phyloP scores from a whole-genome alignment of 1,140 invertebrate species.

The Oncopeltus fasciatus region DNA sequence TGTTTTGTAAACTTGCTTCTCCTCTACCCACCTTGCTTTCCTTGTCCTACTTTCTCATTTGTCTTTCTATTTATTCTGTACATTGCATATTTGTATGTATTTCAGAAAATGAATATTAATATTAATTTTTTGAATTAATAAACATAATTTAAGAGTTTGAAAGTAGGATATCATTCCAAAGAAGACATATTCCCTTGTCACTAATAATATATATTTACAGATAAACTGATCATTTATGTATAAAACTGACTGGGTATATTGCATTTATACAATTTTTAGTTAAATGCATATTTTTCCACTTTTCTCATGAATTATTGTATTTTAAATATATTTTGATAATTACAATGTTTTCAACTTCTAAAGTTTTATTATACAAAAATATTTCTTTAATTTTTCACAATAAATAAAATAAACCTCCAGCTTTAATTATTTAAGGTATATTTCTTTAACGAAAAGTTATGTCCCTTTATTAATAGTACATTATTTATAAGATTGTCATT shows the following conservation, averaged over 20 bases:
- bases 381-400: no score
- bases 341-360: no score
- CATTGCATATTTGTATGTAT: background rate
- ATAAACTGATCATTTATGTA: background rate
- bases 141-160: background rate
- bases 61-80: no score
- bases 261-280: background rate
- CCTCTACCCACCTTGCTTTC: background rate
- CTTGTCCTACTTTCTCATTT: background rate
- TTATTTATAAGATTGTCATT: no score
- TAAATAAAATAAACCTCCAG: no score
- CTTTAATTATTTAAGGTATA: no score
- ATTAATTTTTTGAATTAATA: background rate
- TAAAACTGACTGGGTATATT: background rate
- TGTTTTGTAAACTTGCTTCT: no score
- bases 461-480: no score
- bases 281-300: background rate
- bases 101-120: background rate
- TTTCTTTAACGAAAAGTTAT: no score
- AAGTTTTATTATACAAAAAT: no score
- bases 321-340: no score
- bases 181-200: conserved; percentile 4
- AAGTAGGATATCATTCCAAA: background rate
- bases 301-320: no score
- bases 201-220: background rate